Percentiles rank a stretch among this genome's conserved stretches.
These are phyloP conservation scores for Petrolisthes manimaculis DNA, from an alignment of 2,888 invertebrate species.

Conservation along the genomic window DNA sequence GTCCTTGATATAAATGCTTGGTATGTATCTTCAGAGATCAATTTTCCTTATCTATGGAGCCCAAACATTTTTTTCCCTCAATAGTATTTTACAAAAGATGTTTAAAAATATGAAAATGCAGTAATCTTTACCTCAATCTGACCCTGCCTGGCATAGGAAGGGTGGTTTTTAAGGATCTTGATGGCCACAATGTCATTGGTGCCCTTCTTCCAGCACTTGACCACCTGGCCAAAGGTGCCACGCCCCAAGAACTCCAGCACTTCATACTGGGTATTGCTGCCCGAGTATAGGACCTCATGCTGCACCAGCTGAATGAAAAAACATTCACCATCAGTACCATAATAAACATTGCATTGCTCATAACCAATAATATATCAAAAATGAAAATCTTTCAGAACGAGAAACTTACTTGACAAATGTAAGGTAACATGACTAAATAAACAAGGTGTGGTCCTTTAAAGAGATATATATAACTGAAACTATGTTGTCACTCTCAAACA, in stretches of 20 bases:
- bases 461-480: too few relatives aligned
- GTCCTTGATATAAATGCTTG: too few relatives aligned
- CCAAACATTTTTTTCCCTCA: background rate
- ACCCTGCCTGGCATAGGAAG: conserved; percentile 99
- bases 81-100: background rate
- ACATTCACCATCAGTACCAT: background rate
- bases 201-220: conserved; percentile 99
- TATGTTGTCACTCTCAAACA: background rate
- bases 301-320: conserved; percentile 84
- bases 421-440: too few relatives aligned
- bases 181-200: conserved; percentile 99
- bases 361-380: background rate
- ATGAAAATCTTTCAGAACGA: too few relatives aligned
- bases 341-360: background rate
- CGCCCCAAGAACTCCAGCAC: conserved; percentile 99
- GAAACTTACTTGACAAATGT: too few relatives aligned
- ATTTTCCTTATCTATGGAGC: background rate
- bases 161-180: conserved; percentile 99
- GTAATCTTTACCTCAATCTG: conserved; percentile 90
- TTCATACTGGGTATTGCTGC: conserved; percentile 74
- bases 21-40: too few relatives aligned
- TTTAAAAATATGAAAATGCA: background rate
- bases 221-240: conserved; percentile 97
- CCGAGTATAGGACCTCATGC: conserved; percentile 96
- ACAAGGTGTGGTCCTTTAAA: too few relatives aligned